phyloP scores from a whole-genome alignment of 2,888 invertebrate genomes.

The Eledona agricola region DNA sequence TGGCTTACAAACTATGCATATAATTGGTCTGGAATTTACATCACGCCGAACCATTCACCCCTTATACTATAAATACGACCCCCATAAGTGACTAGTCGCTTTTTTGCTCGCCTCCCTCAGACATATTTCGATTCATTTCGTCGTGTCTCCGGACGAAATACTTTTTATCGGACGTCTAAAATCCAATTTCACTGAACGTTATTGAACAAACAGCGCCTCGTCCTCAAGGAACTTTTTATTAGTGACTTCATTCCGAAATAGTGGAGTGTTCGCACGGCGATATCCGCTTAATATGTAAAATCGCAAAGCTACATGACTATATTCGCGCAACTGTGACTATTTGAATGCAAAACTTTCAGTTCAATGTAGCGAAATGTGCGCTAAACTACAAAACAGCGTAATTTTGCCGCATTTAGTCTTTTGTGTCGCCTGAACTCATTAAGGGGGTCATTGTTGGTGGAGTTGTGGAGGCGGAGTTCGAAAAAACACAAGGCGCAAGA shows the following conservation, averaged over 20 bases:
- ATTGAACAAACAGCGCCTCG: slow-evolving; percentile 29
- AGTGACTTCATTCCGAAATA: slow-evolving; percentile 31
- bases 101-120: too few species aligned
- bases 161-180: slow-evolving; percentile 10
- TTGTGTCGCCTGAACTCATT: slow-evolving; percentile 29
- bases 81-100: too few species aligned
- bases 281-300: slow-evolving; percentile 40
- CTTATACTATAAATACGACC: too few species aligned
- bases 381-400: slow-evolving; percentile 42
- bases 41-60: too few species aligned
- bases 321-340: slow-evolving; percentile 37
- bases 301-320: slow-evolving; percentile 33
- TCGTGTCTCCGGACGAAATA: background rate
- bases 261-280: slow-evolving; percentile 38
- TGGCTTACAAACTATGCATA: too few species aligned
- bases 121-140: background rate
- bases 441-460: too few species aligned
- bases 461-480: too few species aligned
- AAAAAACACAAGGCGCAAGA: too few species aligned
- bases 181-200: slow-evolving; percentile 33
- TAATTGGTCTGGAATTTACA: too few species aligned
- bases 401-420: slow-evolving; percentile 36
- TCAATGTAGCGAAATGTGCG: slow-evolving; percentile 35
- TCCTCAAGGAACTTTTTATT: slow-evolving; percentile 33
- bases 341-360: slow-evolving; percentile 41